These are phyloP conservation scores for Bubalus kerabau DNA, from an alignment of 2,113 vertebrate species.

Conservation along the genomic window DNA sequence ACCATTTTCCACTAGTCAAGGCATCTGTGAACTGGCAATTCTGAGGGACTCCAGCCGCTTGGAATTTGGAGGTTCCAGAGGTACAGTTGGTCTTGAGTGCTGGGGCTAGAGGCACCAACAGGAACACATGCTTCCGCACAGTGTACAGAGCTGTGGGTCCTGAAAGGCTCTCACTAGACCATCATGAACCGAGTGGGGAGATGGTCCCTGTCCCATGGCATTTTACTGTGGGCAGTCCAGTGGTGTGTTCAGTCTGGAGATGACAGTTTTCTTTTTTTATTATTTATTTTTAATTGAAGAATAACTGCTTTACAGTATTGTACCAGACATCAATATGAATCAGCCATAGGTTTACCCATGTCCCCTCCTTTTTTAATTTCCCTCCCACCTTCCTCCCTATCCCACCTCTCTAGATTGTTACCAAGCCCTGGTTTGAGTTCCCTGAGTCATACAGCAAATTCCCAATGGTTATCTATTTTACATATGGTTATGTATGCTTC, in stretches of 20 bases:
- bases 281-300: background rate
- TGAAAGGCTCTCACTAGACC: background rate
- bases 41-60: background rate
- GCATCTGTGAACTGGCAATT: background rate
- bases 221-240: background rate
- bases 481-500: background rate
- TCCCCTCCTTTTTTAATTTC: background rate
- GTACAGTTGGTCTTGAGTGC: background rate
- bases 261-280: background rate
- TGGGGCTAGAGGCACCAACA: rapidly evolving
- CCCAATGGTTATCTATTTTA: background rate
- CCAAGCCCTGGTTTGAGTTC: background rate
- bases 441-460: background rate
- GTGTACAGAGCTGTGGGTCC: background rate
- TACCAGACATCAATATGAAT: background rate
- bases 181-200: background rate
- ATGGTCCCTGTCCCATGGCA: background rate
- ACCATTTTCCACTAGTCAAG: background rate
- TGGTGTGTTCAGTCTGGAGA: background rate
- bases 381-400: background rate
- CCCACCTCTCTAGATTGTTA: background rate
- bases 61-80: background rate
- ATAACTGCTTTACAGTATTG: background rate
- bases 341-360: background rate
- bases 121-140: rapidly evolving